Base-by-base conservation (phyloP, 2,888 invertebrate species). In the Pegoplata infirma region DNA sequence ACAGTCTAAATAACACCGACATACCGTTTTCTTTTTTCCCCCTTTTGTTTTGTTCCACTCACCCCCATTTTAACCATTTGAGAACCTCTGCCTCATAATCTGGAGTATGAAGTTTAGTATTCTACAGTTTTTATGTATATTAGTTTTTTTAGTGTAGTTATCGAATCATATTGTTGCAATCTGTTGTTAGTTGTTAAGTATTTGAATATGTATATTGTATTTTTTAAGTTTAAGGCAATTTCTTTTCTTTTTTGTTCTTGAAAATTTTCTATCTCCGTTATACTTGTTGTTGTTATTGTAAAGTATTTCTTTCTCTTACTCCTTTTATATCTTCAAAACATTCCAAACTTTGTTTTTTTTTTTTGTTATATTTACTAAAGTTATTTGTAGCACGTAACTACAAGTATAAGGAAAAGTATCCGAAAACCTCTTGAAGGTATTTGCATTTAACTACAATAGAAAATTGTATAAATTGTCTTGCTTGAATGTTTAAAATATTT, bases 131-230 rank as follows among this genome's bases (percentile, higher is more conserved):
- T 8, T 61, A 28, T 61, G 40, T 21, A 55, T 66, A 61, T 64
- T 66, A 53, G 64, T 66, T 12, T 36, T 28, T 55, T 51, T 49
- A 61, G 44, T 61, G 71, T 75, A 67, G 67, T 71, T 79, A 79
- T 79, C 75, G 79, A 79, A 66, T 79, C 71, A 67, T 67, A 63
- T 75, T 75, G 49, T 61, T 61, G 59, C 55, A 67, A 75, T 75
- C 69, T 79, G 75, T 71, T 75, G 61, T 75, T 64, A 47, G 16
- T 78, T 73, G 73, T 78, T 73, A 74, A 73, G 68, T 58, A n/a
- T n/a, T n/a, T n/a, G n/a, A n/a, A n/a, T n/a, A n/a, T n/a, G 19
- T 46, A 28, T 61, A 73, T 74, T 55, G 25, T 63, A 23, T 75
- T 17, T 46, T 32, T 75, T 71, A 63, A 79, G 63, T 75, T 75